Base-by-base conservation (phyloP, 2,797 vertebrate genomes). In the Eulemur mongoz region DNA sequence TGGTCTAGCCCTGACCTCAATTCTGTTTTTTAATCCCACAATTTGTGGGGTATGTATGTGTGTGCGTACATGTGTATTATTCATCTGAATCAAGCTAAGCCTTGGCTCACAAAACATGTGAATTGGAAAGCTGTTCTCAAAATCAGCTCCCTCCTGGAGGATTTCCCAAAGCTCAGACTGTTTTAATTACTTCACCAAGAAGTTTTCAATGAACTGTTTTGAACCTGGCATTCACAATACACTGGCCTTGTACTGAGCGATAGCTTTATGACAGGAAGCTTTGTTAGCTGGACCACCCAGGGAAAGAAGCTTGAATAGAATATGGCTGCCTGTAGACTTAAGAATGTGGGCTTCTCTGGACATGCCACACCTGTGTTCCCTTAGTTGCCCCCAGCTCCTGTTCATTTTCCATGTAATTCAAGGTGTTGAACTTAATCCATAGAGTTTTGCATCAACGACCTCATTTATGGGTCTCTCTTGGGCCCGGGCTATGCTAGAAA, bases 141-240 rank as follows among this genome's bases (percentile, higher is more conserved):
- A 98, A 96, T 93, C 95, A 97, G 94, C 72, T 96, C 61, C 72
- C 76, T 96, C 72, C 94, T 98, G 96, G 97, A 98, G 94, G 88
- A 84, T 70, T 94, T 98, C 98, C 97, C 97, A 93, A 97, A 95
- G 80, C 96, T 96, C 94, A 97, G 97, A 94, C 97, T 97, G 97
- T 91, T 98, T 98, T 98, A 97, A 98, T 98, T 98, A 98, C 95
- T 93, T 97, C 89, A 93, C 95, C 80, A 96, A 97, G 94, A 97
- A 97, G 91, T 97, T 98, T 98, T 97, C 98, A 98, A 96, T 97
- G 96, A 98, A 97, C 95, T 94, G 97, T 97, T 98, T 95, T 97
- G 97, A 98, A 98, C 96, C 98, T 98, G 97, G 96, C 93, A 95
- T 97, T 96, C 95, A 88, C 96, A 97, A 95, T 95, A 48, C 75